Evolutionary conservation across 2,113 vertebrate genomes (phyloP).

Genomic region (Furnarius figulus): DNA sequence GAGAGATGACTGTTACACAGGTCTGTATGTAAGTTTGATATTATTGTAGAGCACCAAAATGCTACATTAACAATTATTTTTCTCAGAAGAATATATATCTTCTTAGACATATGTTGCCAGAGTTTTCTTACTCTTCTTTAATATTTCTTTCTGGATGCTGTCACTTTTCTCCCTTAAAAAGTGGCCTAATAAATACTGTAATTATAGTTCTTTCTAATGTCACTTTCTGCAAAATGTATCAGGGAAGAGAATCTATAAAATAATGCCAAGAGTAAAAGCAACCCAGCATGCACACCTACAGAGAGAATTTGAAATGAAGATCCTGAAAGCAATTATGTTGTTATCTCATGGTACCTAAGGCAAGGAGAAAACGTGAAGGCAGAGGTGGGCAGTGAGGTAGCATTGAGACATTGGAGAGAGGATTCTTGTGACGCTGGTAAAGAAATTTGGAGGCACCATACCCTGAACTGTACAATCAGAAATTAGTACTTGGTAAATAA

Average conservation of each 20-base stretch:
- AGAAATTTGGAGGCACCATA: background rate
- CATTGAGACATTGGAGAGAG: accelerated
- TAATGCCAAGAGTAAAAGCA: background rate
- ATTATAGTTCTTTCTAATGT: background rate
- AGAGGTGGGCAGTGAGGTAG: background rate
- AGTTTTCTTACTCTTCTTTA: background rate
- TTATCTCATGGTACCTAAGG: background rate
- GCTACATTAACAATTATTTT: background rate
- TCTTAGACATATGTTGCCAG: background rate
- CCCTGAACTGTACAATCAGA: background rate
- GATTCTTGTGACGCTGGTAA: background rate
- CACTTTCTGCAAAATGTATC: background rate
- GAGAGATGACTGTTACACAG: background rate
- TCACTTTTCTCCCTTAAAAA: background rate
- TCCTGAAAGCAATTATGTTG: background rate
- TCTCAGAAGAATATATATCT: background rate
- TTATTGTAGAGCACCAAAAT: background rate
- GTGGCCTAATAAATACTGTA: background rate
- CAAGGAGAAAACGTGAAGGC: background rate
- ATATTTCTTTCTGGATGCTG: background rate
- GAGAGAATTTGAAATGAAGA: background rate
- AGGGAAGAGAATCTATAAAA: background rate
- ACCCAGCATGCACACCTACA: background rate
- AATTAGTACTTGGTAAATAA: background rate
- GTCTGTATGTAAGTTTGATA: background rate